A percentile compares a stretch with the other conserved stretches of the same genome.
Conservation (phyloP, 1,140 invertebrate species). For the Pinna nobilis region DNA sequence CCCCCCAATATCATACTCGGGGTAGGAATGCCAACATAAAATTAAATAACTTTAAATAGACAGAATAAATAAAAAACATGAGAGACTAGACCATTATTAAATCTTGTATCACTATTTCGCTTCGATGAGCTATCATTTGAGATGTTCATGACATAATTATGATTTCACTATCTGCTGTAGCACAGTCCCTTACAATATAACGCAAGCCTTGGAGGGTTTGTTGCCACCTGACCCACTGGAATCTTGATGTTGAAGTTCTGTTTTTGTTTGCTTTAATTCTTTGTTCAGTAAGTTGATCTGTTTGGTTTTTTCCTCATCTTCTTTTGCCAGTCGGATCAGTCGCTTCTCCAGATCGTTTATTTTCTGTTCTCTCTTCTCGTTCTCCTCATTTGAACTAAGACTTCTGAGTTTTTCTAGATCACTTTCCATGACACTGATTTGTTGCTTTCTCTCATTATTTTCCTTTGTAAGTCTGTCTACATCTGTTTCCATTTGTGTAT, state of each 20-base stretch:
- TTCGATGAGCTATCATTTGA: not conserved
- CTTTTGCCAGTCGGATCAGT: constrained; percentile 28
- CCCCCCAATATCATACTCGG: too few relatives aligned
- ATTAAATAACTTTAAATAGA: too few relatives aligned
- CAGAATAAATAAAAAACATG: too few relatives aligned
- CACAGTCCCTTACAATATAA: constrained; percentile 15
- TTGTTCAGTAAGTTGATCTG: constrained; percentile 27
- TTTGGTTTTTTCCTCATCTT: constrained; percentile 30
- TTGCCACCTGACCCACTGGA: constrained; percentile 9
- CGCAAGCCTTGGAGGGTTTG: constrained; percentile 18
- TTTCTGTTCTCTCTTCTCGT: constrained; percentile 19
- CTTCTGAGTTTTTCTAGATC: constrained; percentile 18
- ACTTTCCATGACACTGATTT: constrained; percentile 21
- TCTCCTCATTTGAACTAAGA: constrained; percentile 4
- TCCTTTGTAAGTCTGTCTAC: constrained; percentile 8
- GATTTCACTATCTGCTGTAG: too few relatives aligned
- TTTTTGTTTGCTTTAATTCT: constrained; percentile 32
- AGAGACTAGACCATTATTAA: too few relatives aligned
- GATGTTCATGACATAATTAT: not conserved
- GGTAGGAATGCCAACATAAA: too few relatives aligned
- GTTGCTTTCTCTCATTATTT: constrained; percentile 12
- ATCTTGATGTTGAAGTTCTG: constrained; percentile 27
- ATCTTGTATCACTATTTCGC: constrained; percentile 10
- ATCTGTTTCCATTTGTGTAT: constrained; percentile 20
- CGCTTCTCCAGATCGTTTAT: constrained; percentile 24